These are phyloP conservation scores for Monochamus saltuarius DNA, from an alignment of 1,140 invertebrate species.

Conservation along the genomic window DNA sequence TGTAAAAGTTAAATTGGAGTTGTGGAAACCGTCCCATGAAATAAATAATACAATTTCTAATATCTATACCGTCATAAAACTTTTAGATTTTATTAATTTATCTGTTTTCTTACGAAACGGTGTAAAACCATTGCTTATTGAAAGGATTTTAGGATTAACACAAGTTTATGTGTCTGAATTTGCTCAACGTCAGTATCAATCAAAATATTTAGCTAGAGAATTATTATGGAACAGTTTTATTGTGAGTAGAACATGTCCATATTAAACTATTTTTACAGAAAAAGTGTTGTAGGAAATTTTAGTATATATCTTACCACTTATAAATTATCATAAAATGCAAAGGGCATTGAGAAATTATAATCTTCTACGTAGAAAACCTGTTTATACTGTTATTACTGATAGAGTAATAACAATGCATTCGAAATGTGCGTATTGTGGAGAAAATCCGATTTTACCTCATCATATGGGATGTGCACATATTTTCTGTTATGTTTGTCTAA, in stretches of 20 bases:
- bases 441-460: conserved; percentile 60
- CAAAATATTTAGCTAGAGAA: conserved; percentile 48
- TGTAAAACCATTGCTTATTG: conserved; percentile 43
- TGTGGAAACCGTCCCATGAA: conserved; percentile 33
- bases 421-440: conserved; percentile 58
- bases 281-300: conserved; percentile 41
- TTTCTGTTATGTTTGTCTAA: conserved; percentile 66
- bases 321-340: conserved; percentile 50
- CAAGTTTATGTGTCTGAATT: conserved; percentile 42
- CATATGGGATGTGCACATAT: conserved; percentile 65
- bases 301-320: conserved; percentile 45
- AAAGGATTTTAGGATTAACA: conserved; percentile 45
- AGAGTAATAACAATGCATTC: conserved; percentile 52
- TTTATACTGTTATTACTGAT: conserved; percentile 13
- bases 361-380: conserved; percentile 38
- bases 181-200: conserved; percentile 36
- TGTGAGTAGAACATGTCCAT: conserved; percentile 35
- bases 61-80: conserved; percentile 34
- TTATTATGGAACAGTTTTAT: conserved; percentile 51
- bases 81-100: conserved; percentile 46
- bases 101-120: conserved; percentile 46
- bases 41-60: conserved; percentile 35
- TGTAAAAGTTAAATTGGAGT: conserved; percentile 41
- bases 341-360: conserved; percentile 40
- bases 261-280: conserved; percentile 7